Conservation (phyloP, 2,888 invertebrate species). For the Tipula unca region DNA sequence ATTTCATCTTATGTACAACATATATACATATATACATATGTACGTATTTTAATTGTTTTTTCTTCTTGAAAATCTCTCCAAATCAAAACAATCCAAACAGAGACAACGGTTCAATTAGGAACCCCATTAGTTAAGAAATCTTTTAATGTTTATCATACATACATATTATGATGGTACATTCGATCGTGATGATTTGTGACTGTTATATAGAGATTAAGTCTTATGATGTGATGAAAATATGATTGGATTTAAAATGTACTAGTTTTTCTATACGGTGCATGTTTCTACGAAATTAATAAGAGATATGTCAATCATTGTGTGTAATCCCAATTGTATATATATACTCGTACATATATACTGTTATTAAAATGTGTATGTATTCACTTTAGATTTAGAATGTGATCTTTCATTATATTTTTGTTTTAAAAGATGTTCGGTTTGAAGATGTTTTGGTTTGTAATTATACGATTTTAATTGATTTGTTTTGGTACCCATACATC, state of each 20-base stretch:
- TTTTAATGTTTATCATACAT: neutral
- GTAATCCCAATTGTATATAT: neutral
- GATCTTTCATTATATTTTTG: neutral
- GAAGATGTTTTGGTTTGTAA: neutral
- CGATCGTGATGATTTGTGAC: neutral
- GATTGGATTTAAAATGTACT: neutral
- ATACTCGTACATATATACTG: too few species aligned
- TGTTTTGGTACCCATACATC: too few species aligned
- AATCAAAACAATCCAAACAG: neutral
- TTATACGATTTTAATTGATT: neutral
- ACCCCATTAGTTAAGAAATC: slow-evolving; percentile 8
- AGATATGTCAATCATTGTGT: neutral
- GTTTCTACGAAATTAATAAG: neutral
- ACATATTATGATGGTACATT: neutral
- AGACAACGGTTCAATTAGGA: slow-evolving; percentile 14
- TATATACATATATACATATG: neutral
- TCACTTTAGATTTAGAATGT: neutral
- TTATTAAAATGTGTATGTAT: neutral
- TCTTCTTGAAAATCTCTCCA: neutral
- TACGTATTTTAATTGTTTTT: neutral
- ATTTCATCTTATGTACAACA: neutral
- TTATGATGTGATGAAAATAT: neutral
- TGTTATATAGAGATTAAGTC: neutral
- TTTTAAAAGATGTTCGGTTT: neutral
- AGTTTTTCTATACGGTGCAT: neutral